Percentiles rank a stretch among this genome's conserved stretches.
phyloP scores from a whole-genome alignment of 2,113 vertebrate genomes.

The Donacobius atricapilla region DNA sequence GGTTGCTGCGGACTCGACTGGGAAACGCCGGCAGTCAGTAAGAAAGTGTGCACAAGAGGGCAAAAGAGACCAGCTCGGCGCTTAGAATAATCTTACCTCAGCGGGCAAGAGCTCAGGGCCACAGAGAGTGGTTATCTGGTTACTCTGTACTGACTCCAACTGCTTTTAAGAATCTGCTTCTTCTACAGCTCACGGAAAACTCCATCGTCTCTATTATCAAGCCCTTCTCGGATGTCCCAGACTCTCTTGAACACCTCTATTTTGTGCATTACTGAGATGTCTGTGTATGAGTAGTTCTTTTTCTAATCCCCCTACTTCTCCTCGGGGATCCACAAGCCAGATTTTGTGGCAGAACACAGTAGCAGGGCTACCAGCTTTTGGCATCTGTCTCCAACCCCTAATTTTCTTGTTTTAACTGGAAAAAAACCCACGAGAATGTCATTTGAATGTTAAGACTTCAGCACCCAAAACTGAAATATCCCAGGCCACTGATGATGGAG shows the following conservation, averaged over 20 bases:
- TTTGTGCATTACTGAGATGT: not conserved
- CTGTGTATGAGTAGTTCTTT: not conserved
- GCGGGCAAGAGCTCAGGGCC: not conserved
- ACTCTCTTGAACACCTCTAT: not conserved
- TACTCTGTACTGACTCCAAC: not conserved
- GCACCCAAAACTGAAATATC: not conserved
- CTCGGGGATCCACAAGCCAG: not conserved
- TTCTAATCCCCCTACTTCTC: not conserved
- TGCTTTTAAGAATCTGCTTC: not conserved
- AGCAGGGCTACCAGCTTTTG: not conserved
- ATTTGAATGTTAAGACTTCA: not conserved
- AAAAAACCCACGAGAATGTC: rapidly evolving
- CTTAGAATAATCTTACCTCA: not conserved
- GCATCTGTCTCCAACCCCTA: not conserved
- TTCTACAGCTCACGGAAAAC: not conserved
- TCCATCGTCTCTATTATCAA: not conserved
- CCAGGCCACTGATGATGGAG: not conserved
- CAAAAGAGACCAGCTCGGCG: not conserved
- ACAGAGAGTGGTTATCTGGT: not conserved
- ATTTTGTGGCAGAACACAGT: not conserved
- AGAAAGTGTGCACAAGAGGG: not conserved
- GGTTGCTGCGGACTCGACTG: not conserved
- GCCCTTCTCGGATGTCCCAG: not conserved
- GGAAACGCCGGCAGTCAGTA: not conserved
- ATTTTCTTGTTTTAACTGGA: not conserved